Base-by-base conservation (phyloP, 1,140 invertebrate genomes). In the Melanaphis sacchari region DNA sequence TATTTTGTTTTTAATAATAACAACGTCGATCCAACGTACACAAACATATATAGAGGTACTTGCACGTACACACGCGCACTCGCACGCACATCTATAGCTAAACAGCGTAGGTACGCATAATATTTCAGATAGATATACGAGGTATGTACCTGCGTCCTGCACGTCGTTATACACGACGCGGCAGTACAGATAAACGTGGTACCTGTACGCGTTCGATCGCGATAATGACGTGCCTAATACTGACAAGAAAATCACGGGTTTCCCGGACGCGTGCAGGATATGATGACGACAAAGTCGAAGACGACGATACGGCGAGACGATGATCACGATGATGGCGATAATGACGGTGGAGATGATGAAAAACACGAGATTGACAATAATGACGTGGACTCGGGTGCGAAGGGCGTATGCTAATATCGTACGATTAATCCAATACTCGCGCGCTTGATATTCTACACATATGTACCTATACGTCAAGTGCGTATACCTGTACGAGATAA, bases 181-280 rank as follows among this genome's bases (percentile, higher is more conserved):
- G 59, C 11, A 4, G 59, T 31, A 76, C 59, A 76, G 59, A 76
- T n/a, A 76, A 76, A 18, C 26, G 31, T 76, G 59, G 15, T 66
- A 15, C 3, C 24, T 2, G 54, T n/a, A n/a, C 31, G 15, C 52
- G 52, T 52, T 24, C 21, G 52, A 36, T 18, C 59, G 59, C 2
- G 5, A 31, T 76, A 18, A 52, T 21, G 31, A 40, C 46, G 46
- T 22, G 46, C 46, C 5, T 15, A 24, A 90, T n/a, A 81, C 91
- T 84, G 91, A 93, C 91, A 85, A 84, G 81, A 85, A 93, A 85
- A 93, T 93, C 91, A 93, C 91, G n/a, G 91, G 91, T 46, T 92
- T 81, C 43, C 66, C 90, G 38, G 90, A 40, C 38, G 49, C 26
- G 38, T 40, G 46, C 15, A 18, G 41, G 38, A 41, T 36, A 5